These are phyloP conservation scores for Pangasius djambal DNA, from an alignment of 2,797 vertebrate genomes.

Conservation along the genomic window DNA sequence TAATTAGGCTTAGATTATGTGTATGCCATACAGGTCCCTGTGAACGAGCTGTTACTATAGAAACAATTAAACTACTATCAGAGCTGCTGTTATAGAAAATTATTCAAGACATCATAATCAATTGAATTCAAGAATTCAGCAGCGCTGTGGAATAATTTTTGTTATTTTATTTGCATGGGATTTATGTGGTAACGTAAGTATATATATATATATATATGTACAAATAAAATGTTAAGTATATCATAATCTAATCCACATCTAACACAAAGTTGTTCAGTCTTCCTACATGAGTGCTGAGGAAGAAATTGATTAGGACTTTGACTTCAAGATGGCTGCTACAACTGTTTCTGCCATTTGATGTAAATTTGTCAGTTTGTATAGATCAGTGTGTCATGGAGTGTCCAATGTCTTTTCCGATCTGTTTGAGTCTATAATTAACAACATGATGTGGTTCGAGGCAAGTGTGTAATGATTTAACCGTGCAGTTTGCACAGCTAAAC, in stretches of 20 bases:
- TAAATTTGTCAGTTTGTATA: background rate
- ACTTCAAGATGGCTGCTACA: background rate
- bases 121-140: background rate
- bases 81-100: background rate
- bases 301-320: background rate
- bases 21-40: background rate
- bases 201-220: background rate
- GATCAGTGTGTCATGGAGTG: background rate
- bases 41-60: background rate
- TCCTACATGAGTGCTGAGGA: background rate
- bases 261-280: background rate
- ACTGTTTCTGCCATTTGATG: background rate
- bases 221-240: background rate
- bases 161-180: background rate
- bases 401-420: background rate
- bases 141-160: background rate
- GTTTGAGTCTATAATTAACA: background rate
- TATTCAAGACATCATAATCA: background rate
- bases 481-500: background rate
- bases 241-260: background rate
- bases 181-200: background rate
- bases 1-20: background rate
- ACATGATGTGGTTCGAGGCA: background rate
- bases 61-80: background rate
- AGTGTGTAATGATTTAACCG: slow-evolving; percentile 5